phyloP scores from a whole-genome alignment of 2,113 vertebrate genomes.

The Amblyornis subalaris region DNA sequence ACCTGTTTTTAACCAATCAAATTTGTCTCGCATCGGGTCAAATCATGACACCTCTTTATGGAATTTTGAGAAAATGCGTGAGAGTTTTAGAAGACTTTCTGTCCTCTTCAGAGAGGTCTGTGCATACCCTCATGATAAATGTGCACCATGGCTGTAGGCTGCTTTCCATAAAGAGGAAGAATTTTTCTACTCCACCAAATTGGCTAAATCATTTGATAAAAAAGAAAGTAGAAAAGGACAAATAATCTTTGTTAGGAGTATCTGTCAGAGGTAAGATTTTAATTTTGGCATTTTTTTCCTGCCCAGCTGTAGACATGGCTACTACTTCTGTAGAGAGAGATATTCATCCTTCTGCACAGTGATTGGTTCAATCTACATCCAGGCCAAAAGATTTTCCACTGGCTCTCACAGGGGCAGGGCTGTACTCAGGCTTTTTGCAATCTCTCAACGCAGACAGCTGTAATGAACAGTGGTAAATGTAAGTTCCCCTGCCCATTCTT shows the following conservation, averaged over 20 bases:
- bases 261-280: background rate
- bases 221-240: background rate
- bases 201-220: background rate
- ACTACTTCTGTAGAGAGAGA: background rate
- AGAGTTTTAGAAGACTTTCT: background rate
- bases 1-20: no score
- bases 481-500: background rate
- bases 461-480: background rate
- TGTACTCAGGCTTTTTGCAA: background rate
- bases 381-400: background rate
- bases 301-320: background rate
- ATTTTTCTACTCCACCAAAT: background rate
- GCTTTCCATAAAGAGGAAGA: background rate
- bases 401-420: background rate
- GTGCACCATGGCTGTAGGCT: background rate
- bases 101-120: background rate
- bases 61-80: background rate
- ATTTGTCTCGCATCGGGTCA: no score
- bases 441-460: background rate
- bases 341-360: background rate
- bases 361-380: background rate
- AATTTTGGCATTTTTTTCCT: background rate
- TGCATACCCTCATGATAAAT: background rate
- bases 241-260: background rate
- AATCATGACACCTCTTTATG: background rate